These are phyloP conservation scores for Calyptommatus sinebrachiatus DNA, from an alignment of 2,113 vertebrate genomes.

Conservation along the genomic window DNA sequence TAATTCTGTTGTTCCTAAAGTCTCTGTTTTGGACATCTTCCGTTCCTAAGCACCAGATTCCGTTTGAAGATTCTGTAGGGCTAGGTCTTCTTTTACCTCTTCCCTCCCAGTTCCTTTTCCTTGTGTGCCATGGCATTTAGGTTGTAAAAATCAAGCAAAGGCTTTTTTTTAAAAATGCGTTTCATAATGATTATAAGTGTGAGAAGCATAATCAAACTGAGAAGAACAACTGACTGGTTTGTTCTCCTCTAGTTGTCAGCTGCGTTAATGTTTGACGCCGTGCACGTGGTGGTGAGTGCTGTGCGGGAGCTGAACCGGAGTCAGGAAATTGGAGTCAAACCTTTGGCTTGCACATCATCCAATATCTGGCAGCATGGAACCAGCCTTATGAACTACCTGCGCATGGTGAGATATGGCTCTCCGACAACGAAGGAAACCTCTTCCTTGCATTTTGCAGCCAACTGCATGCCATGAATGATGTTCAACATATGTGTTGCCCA, in stretches of 20 bases:
- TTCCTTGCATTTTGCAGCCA: neutral
- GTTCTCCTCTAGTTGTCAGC: conserved; percentile 76
- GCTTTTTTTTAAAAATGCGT: neutral
- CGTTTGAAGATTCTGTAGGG: too few species aligned
- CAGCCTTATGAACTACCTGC: conserved; percentile 92
- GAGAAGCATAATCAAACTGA: neutral
- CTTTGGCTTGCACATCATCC: conserved; percentile 82
- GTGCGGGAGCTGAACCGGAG: conserved; percentile 88
- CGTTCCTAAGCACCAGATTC: too few species aligned
- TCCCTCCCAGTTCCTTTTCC: neutral
- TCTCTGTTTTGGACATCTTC: too few species aligned
- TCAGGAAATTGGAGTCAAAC: conserved; percentile 88
- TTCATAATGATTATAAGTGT: neutral
- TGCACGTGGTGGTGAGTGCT: conserved; percentile 86
- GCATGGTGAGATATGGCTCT: conserved; percentile 75
- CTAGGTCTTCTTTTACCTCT: neutral
- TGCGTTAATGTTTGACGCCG: conserved; percentile 86
- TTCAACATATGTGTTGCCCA: neutral
- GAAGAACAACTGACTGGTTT: neutral
- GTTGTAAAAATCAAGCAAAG: neutral
- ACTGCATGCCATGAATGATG: neutral
- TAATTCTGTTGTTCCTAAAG: too few species aligned
- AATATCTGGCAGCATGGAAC: conserved; percentile 91
- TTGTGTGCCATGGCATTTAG: neutral
- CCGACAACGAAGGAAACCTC: neutral